Conservation (phyloP, 2,797 vertebrate species). For the Protosalanx chinensis region DNA sequence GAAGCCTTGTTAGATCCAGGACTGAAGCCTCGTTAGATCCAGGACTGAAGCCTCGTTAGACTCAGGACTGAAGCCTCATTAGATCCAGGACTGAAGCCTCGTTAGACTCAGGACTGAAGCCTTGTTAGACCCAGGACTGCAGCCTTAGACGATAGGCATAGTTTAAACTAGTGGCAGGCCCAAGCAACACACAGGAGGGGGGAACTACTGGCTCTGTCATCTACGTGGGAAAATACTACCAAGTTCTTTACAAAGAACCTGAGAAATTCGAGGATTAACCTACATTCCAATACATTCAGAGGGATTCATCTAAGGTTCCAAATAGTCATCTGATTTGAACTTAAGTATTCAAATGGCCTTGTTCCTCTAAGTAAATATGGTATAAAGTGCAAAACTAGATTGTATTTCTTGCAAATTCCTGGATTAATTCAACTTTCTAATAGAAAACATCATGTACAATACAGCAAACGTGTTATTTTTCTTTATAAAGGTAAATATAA, state of each 20-base stretch:
- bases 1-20: too few species aligned
- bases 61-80: too few species aligned
- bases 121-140: too few species aligned
- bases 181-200: conserved; percentile 35
- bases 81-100: too few species aligned
- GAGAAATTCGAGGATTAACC: conserved; percentile 45
- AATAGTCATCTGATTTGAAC: conserved; percentile 53
- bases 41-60: too few species aligned
- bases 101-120: too few species aligned
- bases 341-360: conserved; percentile 57
- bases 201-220: conserved; percentile 36
- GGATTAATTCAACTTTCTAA: conserved; percentile 64
- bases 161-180: conserved; percentile 51
- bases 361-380: conserved; percentile 62
- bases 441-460: conserved; percentile 76
- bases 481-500: conserved; percentile 68
- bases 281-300: conserved; percentile 65
- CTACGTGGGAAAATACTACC: conserved; percentile 39
- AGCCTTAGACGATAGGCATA: conserved; percentile 59
- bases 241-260: conserved; percentile 66
- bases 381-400: conserved; percentile 83
- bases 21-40: too few species aligned
- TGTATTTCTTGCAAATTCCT: conserved; percentile 81
- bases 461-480: conserved; percentile 63
- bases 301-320: conserved; percentile 34